These are phyloP conservation scores for Amphiduros pacificus DNA, from an alignment of 2,888 invertebrate species.

Conservation along the genomic window DNA sequence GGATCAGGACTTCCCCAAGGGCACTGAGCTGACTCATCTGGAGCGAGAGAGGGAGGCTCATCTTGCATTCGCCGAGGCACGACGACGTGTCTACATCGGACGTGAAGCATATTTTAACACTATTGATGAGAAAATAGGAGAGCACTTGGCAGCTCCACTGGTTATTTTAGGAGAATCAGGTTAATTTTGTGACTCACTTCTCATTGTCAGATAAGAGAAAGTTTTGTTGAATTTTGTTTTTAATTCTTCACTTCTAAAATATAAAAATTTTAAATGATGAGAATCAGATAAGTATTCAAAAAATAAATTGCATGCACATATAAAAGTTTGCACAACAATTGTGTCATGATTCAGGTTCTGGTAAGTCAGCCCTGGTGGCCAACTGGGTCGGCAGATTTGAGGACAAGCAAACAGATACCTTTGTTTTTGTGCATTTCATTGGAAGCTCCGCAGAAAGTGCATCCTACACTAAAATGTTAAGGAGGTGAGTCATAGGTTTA, in stretches of 20 bases:
- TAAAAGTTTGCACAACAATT: too few relatives aligned
- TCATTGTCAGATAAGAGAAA: too few relatives aligned
- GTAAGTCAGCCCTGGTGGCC: constrained; percentile 44
- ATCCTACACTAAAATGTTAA: constrained; percentile 37
- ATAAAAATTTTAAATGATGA: too few relatives aligned
- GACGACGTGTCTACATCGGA: constrained; percentile 44
- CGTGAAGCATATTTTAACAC: constrained; percentile 39
- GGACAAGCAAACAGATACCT: constrained; percentile 36
- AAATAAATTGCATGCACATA: too few relatives aligned
- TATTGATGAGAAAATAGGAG: constrained; percentile 29
- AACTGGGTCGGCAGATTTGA: constrained; percentile 40
- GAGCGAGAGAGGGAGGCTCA: constrained; percentile 42
- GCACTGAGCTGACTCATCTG: constrained; percentile 41
- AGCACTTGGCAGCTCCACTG: constrained; percentile 31
- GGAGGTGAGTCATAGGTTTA: constrained; percentile 30
- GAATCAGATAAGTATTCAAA: too few relatives aligned
- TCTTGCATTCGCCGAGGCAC: constrained; percentile 38
- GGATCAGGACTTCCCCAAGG: constrained; percentile 42
- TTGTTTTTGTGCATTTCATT: constrained; percentile 44
- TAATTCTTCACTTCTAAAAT: too few relatives aligned
- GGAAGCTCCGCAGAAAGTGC: constrained; percentile 47
- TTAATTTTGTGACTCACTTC: too few relatives aligned
- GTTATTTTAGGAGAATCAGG: constrained; percentile 47
- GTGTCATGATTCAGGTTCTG: constrained; percentile 41
- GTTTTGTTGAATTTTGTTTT: too few relatives aligned